A percentile compares a stretch with the other conserved stretches of the same genome.
These are phyloP conservation scores for Astropecten irregularis DNA, from an alignment of 53 echinoderm and acorn worm species.

Conservation along the genomic window DNA sequence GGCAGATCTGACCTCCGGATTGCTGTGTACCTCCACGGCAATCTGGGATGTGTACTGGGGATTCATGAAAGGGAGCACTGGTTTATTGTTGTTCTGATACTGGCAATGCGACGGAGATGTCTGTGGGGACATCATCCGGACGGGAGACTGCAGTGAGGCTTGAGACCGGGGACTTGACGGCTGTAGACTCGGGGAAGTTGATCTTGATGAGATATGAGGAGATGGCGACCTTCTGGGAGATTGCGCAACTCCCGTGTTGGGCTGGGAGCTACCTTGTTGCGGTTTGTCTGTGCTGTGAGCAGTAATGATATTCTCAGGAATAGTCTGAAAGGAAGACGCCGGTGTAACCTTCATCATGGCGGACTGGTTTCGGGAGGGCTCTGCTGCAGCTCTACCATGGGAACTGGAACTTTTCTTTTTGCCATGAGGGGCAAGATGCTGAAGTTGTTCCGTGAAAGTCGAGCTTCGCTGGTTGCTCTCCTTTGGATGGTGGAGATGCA, in stretches of 20 bases:
- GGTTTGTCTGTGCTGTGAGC: constrained; percentile 81
- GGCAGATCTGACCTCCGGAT: constrained; percentile 35
- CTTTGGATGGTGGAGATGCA: constrained; percentile 67
- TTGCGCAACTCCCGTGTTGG: constrained; percentile 22
- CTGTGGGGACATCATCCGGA: constrained; percentile 65
- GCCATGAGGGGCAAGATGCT: constrained; percentile 78
- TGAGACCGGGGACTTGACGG: constrained; percentile 65
- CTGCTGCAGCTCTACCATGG: constrained; percentile 64
- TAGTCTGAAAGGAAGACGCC: constrained; percentile 92
- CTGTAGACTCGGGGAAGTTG: constrained; percentile 77
- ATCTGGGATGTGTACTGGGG: constrained; percentile 23
- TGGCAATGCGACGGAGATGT: constrained; percentile 73
- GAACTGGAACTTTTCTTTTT: constrained; percentile 44
- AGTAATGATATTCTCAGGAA: constrained; percentile 91
- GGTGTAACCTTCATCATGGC: constrained; percentile 77
- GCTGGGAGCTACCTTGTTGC: constrained; percentile 29
- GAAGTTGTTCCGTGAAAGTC: constrained; percentile 93
- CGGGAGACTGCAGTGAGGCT: constrained; percentile 60
- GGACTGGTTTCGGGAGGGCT: constrained; percentile 61
- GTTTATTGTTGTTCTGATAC: constrained; percentile 63
- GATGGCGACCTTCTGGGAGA: constrained; percentile 82
- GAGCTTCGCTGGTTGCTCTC: constrained; percentile 49
- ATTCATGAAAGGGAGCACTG: constrained; percentile 42
- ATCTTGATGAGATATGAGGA: constrained; percentile 72
- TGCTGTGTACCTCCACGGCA: constrained; percentile 44